These are phyloP conservation scores for Morpho helenor DNA, from an alignment of 2,888 invertebrate species.

Conservation along the genomic window DNA sequence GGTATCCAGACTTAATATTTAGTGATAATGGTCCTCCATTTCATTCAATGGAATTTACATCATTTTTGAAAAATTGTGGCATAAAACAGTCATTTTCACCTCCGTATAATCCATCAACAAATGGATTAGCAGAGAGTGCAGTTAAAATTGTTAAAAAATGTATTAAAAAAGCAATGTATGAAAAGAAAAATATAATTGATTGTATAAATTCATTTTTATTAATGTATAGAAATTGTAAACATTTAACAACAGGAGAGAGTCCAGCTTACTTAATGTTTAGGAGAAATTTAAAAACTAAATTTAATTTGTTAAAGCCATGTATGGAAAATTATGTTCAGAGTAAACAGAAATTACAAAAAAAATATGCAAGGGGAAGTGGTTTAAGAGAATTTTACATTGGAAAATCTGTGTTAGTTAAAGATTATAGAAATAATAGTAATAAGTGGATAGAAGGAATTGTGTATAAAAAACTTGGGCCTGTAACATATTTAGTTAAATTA, in stretches of 20 bases:
- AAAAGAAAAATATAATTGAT: not conserved
- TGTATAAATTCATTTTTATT: not conserved
- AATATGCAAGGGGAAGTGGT: not conserved
- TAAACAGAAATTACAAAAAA: not conserved
- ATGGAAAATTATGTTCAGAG: not conserved
- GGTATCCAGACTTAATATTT: not conserved
- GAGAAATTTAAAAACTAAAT: not conserved
- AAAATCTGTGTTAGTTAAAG: not conserved
- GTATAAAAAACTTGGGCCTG: too few species aligned
- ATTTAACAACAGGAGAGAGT: not conserved
- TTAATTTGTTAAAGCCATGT: not conserved
- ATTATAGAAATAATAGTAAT: not conserved
- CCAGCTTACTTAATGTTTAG: not conserved
- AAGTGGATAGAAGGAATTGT: too few species aligned
- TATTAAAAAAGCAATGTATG: not conserved
- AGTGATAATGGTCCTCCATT: slow-evolving; percentile 1
- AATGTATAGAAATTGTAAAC: not conserved
- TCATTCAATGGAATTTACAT: not conserved
- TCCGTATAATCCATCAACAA: not conserved
- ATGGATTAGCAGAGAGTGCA: not conserved
- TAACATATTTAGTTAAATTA: too few species aligned
- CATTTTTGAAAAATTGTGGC: not conserved
- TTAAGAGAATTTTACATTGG: not conserved
- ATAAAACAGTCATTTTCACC: slow-evolving; percentile 6
- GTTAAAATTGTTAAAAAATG: not conserved